Conservation (phyloP, 1,140 invertebrate genomes). For the Drosophila pseudoananassae region DNA sequence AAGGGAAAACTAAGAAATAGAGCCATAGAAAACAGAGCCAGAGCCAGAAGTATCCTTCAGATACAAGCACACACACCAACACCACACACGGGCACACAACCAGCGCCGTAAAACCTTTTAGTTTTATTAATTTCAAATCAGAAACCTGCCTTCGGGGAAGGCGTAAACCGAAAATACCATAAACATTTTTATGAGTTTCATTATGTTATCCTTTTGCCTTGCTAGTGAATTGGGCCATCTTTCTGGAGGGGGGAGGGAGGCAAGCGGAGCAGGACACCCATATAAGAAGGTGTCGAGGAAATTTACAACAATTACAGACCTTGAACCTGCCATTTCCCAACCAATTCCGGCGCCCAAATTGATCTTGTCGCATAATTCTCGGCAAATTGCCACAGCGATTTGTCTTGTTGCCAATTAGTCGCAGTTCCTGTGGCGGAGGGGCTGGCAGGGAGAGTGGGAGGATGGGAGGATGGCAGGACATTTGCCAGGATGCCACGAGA, state of each 20-base stretch:
- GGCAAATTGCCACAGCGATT: constrained; percentile 73
- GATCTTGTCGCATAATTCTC: constrained; percentile 79
- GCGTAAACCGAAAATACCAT: constrained; percentile 58
- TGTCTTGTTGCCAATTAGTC: constrained; percentile 80
- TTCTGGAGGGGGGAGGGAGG: not conserved
- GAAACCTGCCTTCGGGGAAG: constrained; percentile 41
- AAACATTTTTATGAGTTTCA: constrained; percentile 56
- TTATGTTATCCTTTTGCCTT: constrained; percentile 4
- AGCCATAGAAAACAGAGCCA: constrained; percentile 16
- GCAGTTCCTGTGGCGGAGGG: constrained; percentile 23
- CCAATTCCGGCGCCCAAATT: constrained; percentile 55
- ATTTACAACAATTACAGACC: constrained; percentile 57
- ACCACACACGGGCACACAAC: constrained; percentile 15
- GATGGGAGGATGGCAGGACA: not conserved
- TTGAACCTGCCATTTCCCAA: constrained; percentile 59
- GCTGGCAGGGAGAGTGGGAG: not conserved
- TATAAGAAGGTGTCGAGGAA: not conserved
- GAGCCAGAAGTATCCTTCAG: constrained; percentile 45
- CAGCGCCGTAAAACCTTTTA: constrained; percentile 74
- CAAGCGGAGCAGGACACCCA: not conserved
- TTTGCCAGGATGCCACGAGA: constrained; percentile 17
- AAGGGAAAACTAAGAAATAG: constrained; percentile 12
- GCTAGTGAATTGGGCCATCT: not conserved
- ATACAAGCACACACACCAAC: constrained; percentile 16
- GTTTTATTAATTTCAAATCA: constrained; percentile 80